Evolutionary conservation across 2,113 vertebrate species (phyloP).

Genomic region (Poeciliopsis turrubarensis): DNA sequence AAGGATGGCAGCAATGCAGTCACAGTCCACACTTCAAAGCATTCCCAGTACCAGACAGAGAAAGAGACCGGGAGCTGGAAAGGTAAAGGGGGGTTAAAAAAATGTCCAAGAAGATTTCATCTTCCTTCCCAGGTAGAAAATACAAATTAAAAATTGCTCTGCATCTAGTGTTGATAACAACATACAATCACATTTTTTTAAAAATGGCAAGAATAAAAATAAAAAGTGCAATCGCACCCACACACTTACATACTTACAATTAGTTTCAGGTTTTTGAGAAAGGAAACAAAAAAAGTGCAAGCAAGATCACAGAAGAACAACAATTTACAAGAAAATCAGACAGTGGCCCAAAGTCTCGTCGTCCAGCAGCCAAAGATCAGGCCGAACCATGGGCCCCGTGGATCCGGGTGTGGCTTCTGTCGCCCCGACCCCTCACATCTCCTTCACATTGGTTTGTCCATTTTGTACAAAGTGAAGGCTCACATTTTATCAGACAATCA

Average conservation of each 20-base stretch:
- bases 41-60: constrained; percentile 63
- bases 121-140: constrained; percentile 71
- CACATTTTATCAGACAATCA: constrained; percentile 37
- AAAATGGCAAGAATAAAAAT: constrained; percentile 46
- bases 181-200: constrained; percentile 61
- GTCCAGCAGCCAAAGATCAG: constrained; percentile 4
- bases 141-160: constrained; percentile 69
- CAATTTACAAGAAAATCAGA: constrained; percentile 73
- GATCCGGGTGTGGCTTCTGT: constrained; percentile 23
- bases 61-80: background rate
- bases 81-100: constrained; percentile 24
- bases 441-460: constrained; percentile 37
- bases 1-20: constrained; percentile 68
- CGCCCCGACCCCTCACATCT: background rate
- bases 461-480: constrained; percentile 56
- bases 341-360: constrained; percentile 45
- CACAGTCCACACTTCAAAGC: constrained; percentile 74
- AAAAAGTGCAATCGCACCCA: constrained; percentile 49
- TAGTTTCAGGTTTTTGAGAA: constrained; percentile 61
- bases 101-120: constrained; percentile 68
- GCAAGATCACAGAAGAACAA: constrained; percentile 80
- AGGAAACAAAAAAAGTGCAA: constrained; percentile 65
- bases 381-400: constrained; percentile 10
- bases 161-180: constrained; percentile 66
- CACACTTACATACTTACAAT: constrained; percentile 58